These are phyloP conservation scores for Himalopsyche kuldschensis DNA, from an alignment of 2,888 invertebrate species.

Conservation along the genomic window DNA sequence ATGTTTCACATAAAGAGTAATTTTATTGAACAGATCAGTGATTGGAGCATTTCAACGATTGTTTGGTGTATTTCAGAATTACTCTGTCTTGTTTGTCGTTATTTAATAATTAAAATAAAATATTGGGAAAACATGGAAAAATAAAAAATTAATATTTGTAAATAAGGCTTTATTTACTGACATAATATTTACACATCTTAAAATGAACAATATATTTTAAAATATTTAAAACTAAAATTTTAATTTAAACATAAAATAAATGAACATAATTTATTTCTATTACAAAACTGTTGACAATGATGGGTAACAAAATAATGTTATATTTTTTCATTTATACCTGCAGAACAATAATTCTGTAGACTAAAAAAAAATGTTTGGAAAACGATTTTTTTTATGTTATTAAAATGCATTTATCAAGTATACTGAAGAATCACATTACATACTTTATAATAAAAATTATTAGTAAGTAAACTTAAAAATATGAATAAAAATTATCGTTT, in stretches of 20 bases:
- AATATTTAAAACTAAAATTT: neutral
- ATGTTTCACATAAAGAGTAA: no score
- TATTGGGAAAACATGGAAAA: no score
- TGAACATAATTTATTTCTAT: constrained; percentile 7
- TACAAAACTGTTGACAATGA: neutral
- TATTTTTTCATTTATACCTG: neutral
- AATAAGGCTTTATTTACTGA: constrained; percentile 26
- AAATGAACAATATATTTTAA: constrained; percentile 5
- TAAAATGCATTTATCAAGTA: neutral
- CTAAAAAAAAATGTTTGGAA: neutral
- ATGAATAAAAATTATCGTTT: neutral
- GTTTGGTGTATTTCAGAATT: no score
- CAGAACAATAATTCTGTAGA: neutral
- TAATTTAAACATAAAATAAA: neutral
- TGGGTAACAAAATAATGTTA: neutral
- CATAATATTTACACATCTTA: constrained; percentile 31
- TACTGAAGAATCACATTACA: neutral
- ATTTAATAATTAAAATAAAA: neutral
- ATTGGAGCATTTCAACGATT: no score
- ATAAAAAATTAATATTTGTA: neutral
- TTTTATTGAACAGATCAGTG: no score
- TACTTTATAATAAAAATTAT: neutral
- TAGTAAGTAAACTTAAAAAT: neutral
- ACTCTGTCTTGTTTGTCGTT: no score
- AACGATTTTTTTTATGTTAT: neutral